Percentiles rank a stretch among this genome's conserved stretches.
These are phyloP conservation scores for Camponotus fellah DNA, from an alignment of 2,888 invertebrate genomes.

Conservation along the genomic window DNA sequence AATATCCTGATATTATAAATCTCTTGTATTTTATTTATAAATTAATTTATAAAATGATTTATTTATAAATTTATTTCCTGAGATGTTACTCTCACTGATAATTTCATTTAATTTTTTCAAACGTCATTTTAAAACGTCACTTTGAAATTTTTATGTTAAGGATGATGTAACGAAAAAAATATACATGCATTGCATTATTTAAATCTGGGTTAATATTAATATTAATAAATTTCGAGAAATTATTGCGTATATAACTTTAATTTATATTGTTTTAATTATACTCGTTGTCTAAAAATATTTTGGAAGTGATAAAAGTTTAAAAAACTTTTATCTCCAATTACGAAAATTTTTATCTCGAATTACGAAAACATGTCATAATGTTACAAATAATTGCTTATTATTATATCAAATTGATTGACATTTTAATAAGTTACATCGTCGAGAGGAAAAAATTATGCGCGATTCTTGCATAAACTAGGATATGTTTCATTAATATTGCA, in stretches of 20 bases:
- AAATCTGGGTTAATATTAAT: not conserved
- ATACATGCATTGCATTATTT: not conserved
- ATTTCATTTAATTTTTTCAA: not conserved
- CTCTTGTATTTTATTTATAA: too few species aligned
- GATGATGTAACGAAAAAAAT: not conserved
- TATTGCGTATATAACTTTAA: not conserved
- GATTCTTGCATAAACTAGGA: slow-evolving; percentile 5
- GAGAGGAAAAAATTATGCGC: not conserved
- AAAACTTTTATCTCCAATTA: not conserved
- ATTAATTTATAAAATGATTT: too few species aligned
- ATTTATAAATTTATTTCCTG: too few species aligned
- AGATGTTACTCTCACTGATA: not conserved
- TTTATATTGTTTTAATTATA: not conserved
- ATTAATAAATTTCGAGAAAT: slow-evolving; percentile 18
- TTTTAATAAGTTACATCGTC: slow-evolving; percentile 1
- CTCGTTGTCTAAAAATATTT: not conserved
- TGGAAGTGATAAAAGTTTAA: not conserved
- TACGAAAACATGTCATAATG: not conserved
- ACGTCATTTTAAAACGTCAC: not conserved
- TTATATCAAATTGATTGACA: not conserved
- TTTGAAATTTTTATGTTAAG: not conserved
- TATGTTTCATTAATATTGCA: slow-evolving; percentile 3
- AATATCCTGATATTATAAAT: not conserved
- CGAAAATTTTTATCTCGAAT: not conserved
- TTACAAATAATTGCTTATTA: not conserved